A percentile compares a stretch with the other conserved stretches of the same genome.
phyloP scores from a whole-genome alignment of 2,888 invertebrate species.

The Noctua janthe region DNA sequence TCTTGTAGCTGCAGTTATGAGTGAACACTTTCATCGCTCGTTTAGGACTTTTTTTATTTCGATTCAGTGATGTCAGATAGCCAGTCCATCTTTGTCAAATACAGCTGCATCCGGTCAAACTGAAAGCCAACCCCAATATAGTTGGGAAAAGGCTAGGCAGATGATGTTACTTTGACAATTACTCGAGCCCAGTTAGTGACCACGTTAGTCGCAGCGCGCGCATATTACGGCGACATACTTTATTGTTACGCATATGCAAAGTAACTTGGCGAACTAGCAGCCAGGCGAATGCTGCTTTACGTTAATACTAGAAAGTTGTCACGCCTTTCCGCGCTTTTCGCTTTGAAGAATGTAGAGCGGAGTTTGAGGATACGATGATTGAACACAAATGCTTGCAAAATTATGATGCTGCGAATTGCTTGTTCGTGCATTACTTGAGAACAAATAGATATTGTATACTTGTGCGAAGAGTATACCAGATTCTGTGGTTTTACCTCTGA shows the following conservation, averaged over 20 bases:
- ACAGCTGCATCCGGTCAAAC: neutral
- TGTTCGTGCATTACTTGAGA: neutral
- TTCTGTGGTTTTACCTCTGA: neutral
- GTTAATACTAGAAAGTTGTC: constrained; percentile 4
- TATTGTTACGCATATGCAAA: constrained; percentile 9
- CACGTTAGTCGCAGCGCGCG: neutral
- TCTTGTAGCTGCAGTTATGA: neutral
- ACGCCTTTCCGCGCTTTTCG: neutral
- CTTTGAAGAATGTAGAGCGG: neutral
- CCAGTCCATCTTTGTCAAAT: neutral
- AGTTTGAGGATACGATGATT: neutral
- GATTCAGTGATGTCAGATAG: neutral
- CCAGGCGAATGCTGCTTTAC: neutral
- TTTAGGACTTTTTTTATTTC: neutral
- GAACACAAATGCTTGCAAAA: neutral
- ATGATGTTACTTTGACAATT: neutral
- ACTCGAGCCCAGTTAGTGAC: neutral
- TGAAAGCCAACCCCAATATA: neutral
- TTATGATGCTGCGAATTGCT: neutral
- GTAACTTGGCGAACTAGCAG: neutral
- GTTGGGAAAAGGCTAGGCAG: neutral
- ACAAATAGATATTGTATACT: neutral
- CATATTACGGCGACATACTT: neutral
- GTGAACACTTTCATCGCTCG: neutral
- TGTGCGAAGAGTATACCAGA: neutral